A percentile compares a stretch with the other conserved stretches of the same genome.
These are phyloP conservation scores for Guaruba guarouba DNA, from an alignment of 2,113 vertebrate species.

Conservation along the genomic window DNA sequence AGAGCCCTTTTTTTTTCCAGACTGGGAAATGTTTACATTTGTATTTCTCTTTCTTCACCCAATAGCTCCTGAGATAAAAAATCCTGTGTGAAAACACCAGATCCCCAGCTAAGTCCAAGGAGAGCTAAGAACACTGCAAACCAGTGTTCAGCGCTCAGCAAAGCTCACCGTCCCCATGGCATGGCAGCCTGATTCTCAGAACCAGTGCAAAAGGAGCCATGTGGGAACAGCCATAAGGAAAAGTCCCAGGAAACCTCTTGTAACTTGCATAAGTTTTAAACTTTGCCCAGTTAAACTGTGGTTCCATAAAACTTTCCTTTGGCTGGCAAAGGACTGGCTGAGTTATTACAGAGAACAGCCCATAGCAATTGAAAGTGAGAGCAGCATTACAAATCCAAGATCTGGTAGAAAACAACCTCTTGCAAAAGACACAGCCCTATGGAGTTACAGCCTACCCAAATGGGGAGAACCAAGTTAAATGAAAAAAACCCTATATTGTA, in stretches of 20 bases:
- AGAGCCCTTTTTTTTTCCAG: not conserved
- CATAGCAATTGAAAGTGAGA: conserved; percentile 35
- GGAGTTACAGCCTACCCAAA: conserved; percentile 37
- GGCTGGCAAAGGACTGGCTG: not conserved
- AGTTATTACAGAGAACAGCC: conserved; percentile 7
- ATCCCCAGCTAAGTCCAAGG: not conserved
- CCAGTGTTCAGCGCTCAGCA: not conserved
- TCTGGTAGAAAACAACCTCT: conserved; percentile 12
- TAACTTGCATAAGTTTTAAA: not conserved
- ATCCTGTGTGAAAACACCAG: not conserved
- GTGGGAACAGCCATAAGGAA: not conserved
- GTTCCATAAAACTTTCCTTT: conserved; percentile 36
- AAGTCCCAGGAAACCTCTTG: not conserved
- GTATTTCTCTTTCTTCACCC: not conserved
- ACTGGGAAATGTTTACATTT: not conserved
- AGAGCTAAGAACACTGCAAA: not conserved
- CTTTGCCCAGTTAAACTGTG: conserved; percentile 15
- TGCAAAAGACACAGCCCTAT: not conserved
- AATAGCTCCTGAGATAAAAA: not conserved
- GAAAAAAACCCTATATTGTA: conserved; percentile 47
- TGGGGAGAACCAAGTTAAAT: conserved; percentile 44
- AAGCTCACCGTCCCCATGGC: not conserved
- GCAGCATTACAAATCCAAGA: not conserved
- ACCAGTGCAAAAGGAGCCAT: fast-evolving
- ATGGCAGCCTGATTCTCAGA: fast-evolving